Evolutionary conservation across 2,888 invertebrate genomes (phyloP), one percentile per base, ranked within the genome.

Genomic region (Flexamia atlantica): DNA sequence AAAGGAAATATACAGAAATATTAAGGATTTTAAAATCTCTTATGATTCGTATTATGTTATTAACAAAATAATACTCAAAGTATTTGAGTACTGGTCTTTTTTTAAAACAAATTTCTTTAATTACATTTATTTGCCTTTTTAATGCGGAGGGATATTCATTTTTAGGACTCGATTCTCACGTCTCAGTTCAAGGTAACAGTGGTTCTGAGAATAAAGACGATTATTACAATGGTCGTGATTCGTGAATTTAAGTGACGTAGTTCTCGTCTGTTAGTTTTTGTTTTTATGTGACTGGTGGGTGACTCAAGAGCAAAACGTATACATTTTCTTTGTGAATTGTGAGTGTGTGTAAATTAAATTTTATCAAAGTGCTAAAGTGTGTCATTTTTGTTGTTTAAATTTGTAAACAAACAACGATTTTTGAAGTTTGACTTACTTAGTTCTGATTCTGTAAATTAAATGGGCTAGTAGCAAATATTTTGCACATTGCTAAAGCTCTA

Each of bases 201-300:
- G 64, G 64, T 64, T 64, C 28, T 64, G 64, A 28, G 64, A 64
- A 64, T 64, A 25, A 64, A 64, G 64, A 64, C 30, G 28, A 64
- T 57, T 57, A 57, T 57, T 57, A 57, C 57, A 57, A 57, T 57
- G 64, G 25, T 28, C 64, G 64, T 64, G 28, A 64, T 28, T 64
- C 30, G 64, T 64, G 64, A 64, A 28, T 64, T 30, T 64, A 23
- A 64, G 64, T 64, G 64, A 64, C 64, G 30, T 25, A 28, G 20
- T 57, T 57, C 23, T 57, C 57, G 57, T 57, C 57, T 57, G 57
- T 57, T 7, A 23, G 17, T 46, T 46, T 46, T 46, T 46, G 46
- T 46, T 14, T 46, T 40, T 40, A 9, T 40, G 40, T 40, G 5
- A 12, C 40, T 12, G 5, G 46, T 46, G 4, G 12, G n/a, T 46